Percentiles rank a stretch among this genome's conserved stretches.
These are phyloP conservation scores for Erpetoichthys calabaricus DNA, from an alignment of 2,797 vertebrate species.

Conservation along the genomic window DNA sequence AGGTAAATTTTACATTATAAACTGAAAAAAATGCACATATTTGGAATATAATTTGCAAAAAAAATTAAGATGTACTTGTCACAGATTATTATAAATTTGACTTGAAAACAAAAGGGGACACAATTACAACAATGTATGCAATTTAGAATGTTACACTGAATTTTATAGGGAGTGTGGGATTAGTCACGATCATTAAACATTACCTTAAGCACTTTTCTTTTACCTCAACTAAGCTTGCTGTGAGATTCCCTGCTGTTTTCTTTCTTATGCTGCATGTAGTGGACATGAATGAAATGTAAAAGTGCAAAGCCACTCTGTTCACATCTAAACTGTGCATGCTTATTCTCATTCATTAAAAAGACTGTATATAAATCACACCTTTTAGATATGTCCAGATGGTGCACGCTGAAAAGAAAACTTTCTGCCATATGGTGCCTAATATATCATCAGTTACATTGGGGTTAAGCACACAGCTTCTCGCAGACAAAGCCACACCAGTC, in stretches of 20 bases:
- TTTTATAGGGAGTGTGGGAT: not conserved
- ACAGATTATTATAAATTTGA: too few species aligned
- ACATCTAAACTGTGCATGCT: too few species aligned
- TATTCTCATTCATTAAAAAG: not conserved
- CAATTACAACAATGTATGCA: too few species aligned
- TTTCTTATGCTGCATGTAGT: too few species aligned
- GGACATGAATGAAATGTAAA: too few species aligned
- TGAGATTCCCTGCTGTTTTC: not conserved
- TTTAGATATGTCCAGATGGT: conserved; percentile 10
- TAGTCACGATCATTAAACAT: not conserved
- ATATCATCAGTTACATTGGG: conserved; percentile 13
- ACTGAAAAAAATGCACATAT: too few species aligned
- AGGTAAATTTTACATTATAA: too few species aligned
- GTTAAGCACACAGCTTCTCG: conserved; percentile 4
- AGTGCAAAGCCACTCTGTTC: too few species aligned
- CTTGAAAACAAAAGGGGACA: too few species aligned
- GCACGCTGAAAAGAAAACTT: not conserved
- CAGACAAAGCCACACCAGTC: conserved; percentile 2
- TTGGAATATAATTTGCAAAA: too few species aligned
- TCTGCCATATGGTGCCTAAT: conserved; percentile 22
- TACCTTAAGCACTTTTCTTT: too few species aligned
- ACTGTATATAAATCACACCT: conserved; percentile 2
- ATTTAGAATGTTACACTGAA: not conserved
- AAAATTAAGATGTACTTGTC: too few species aligned
- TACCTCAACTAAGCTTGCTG: not conserved